Evolutionary conservation across 2,888 invertebrate species (phyloP).

Genomic region (Lasius platythorax): DNA sequence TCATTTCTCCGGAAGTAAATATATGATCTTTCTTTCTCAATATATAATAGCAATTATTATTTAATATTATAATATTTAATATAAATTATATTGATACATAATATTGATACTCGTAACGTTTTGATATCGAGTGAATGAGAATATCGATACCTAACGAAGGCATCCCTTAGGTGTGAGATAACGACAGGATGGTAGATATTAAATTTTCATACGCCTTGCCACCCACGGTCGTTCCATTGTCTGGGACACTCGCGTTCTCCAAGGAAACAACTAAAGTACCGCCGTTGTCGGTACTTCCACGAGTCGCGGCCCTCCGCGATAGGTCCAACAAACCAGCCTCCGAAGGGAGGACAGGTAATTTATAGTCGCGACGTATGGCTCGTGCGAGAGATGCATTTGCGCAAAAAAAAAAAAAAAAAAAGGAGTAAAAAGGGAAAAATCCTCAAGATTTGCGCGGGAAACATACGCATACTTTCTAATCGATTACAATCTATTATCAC

Average conservation of each 20-base stretch:
- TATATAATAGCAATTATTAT: neutral
- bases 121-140: neutral
- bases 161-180: constrained; percentile 10
- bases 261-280: constrained; percentile 40
- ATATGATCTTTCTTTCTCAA: neutral
- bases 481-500: neutral
- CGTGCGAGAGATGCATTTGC: neutral
- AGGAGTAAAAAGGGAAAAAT: constrained; percentile 3
- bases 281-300: constrained; percentile 56
- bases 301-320: constrained; percentile 40
- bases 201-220: constrained; percentile 40
- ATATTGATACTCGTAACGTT: neutral
- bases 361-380: constrained; percentile 59
- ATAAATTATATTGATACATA: constrained; percentile 7
- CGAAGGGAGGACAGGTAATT: constrained; percentile 64
- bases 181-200: constrained; percentile 14
- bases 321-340: constrained; percentile 35
- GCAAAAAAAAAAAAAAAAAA: neutral
- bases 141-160: constrained; percentile 13
- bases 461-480: neutral
- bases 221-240: constrained; percentile 45
- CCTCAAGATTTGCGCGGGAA: neutral
- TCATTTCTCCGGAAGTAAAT: neutral
- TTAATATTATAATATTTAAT: neutral
- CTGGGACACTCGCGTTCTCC: neutral